phyloP scores from a whole-genome alignment of 2,888 invertebrate genomes.

The Chrysina gloriosa region DNA sequence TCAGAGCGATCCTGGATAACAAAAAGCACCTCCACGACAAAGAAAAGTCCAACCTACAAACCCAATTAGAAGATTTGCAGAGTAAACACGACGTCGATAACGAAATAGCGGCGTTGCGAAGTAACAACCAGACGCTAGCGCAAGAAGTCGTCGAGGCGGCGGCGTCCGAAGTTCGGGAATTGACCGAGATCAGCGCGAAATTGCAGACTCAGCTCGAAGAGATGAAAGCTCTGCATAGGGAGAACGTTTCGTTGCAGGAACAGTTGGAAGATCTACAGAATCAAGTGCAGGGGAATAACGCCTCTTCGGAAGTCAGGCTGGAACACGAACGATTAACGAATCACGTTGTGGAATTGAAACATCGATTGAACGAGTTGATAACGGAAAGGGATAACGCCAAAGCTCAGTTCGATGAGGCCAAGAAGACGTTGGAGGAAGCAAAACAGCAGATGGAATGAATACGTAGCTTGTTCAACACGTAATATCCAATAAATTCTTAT shows the following conservation, averaged over 20 bases:
- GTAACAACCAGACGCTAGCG: neutral
- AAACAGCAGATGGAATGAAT: conserved; percentile 1
- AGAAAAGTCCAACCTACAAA: neutral
- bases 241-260: conserved; percentile 6
- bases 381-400: conserved; percentile 22
- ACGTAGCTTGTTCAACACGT: neutral
- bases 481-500: too few relatives aligned
- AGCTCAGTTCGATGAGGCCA: conserved; percentile 19
- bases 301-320: neutral
- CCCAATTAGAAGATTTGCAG: neutral
- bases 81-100: neutral
- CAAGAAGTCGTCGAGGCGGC: conserved; percentile 19
- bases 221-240: conserved; percentile 19
- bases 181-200: conserved; percentile 15
- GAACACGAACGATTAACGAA: conserved; percentile 6
- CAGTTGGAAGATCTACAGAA: conserved; percentile 5
- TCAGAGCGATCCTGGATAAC: conserved; percentile 17
- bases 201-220: conserved; percentile 12
- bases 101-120: neutral
- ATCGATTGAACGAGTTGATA: conserved; percentile 23
- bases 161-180: conserved; percentile 9
- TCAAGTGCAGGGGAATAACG: neutral
- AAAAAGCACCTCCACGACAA: conserved; percentile 12
- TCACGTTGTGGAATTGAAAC: conserved; percentile 19
- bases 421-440: conserved; percentile 16